Base-by-base conservation (phyloP, 2,113 vertebrate species). In the Pelmatolapia mariae region DNA sequence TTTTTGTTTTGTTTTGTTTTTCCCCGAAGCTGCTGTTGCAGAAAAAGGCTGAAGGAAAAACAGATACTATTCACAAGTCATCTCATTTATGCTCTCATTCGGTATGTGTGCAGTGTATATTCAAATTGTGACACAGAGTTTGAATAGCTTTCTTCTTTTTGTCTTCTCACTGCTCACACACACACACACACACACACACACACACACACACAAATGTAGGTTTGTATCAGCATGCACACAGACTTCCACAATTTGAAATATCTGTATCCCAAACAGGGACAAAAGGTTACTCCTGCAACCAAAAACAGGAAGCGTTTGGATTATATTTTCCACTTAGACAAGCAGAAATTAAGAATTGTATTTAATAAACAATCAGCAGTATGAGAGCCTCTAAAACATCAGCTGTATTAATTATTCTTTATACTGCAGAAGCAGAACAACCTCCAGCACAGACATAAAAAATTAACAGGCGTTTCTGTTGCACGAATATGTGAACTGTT, bases 191-290 rank as follows among this genome's bases (percentile, higher is more conserved):
- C 29, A 78, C 68, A 81, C 53, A 73, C 50, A 52, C 45, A 47
- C 68, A 76, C 19, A 43, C 56, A 40, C 53, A 73, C 53, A 82
- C 68, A 80, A 86, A 61, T 26, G 16, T 38, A 82, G 71, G 43
- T n/a, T 59, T 73, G 45, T 63, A 79, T 80, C 29, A 61, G 57
- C 29, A 61, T 45, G 19, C 78, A 57, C 22, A 6, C 38, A 45
- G 38, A 45, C 59, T 22, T 16, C 29, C 22, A 10, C 52, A 53
- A 11, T 84, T 86, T 63, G 36, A 81, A 76, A 91, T 56, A 91
- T 91, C 79, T 90, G 87, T 91, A 88, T 87, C 93, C 68, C 54
- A 90, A 93, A 94, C 88, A 85, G 43, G 38, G 68, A 87, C 43
- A 26, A 90, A 90, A 84, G 59, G 85, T 87, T 89, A 79, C 53